Base-by-base conservation (phyloP, 2,797 vertebrate species). In the Lacerta agilis region DNA sequence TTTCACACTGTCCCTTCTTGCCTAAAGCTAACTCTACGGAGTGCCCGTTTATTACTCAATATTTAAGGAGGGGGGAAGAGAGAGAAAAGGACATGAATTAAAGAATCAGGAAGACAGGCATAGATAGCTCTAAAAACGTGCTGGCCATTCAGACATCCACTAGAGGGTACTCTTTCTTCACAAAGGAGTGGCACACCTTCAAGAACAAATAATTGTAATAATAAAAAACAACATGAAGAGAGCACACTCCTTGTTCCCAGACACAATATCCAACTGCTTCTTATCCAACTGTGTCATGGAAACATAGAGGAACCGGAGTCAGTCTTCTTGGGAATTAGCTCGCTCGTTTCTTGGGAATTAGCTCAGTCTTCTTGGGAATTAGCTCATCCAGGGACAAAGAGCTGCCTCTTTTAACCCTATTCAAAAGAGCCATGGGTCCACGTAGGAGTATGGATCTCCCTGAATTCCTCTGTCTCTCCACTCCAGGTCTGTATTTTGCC, bases 91-190 rank as follows among this genome's bases (percentile, higher is more conserved):
- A 88, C 1, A 87, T 67, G 0, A 1, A 87, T 75, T n/a, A 67
- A 88, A 43, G 49, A 82, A 41, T 10, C 69, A 69, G 76, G 78
- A 5, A 49, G 8, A 38, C 23, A 4, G 82, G 55, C 82, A 89
- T 86, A 92, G 84, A 64, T 2, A 23, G 20, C 61, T 82, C 78
- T 0, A 49, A 88, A 79, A 89, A 61, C 13, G 58, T 66, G 0
- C 0, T 10, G 79, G 91, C 90, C 0, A 0, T 0, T 0, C 25
- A 11, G 10, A 43, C 6, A 29, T 64, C 96, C 97, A 61, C 97
- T 93, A 97, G 97, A 96, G 96, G 97, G 96, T 92, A 95, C 95
- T 95, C 93, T 3, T 86, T 90, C 87, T 90, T 92, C 64, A 0
- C 84, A 1, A 1, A 94, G 95, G 77, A 91, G 66, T 1, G 61